Percentiles rank a stretch among this genome's conserved stretches.
phyloP scores from a whole-genome alignment of 2,888 invertebrate species.

The Eupithecia centaureata region DNA sequence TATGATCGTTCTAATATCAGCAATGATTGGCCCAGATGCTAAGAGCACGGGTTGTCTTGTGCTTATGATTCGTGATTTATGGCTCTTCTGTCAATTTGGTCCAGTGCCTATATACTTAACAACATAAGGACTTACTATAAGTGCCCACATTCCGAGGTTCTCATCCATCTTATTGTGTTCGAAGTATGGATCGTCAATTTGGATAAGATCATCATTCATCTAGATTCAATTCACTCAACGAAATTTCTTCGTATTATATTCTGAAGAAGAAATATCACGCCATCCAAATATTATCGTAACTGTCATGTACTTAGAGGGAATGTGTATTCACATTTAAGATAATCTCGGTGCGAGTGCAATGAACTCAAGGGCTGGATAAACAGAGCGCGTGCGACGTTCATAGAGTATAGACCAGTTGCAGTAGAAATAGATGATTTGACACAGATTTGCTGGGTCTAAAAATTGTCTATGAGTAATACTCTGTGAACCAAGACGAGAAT shows the following conservation, averaged over 20 bases:
- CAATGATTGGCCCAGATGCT: conserved; percentile 46
- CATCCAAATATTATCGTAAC: conserved; percentile 62
- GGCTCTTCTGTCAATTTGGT: background rate
- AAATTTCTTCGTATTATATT: background rate
- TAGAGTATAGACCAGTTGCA: conserved; percentile 36
- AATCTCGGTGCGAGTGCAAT: conserved; percentile 60
- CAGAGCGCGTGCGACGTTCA: conserved; percentile 51
- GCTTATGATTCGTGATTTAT: conserved; percentile 25
- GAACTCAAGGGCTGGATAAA: conserved; percentile 63
- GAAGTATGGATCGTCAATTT: background rate
- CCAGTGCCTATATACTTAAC: background rate
- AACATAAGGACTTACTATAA: background rate
- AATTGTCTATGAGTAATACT: conserved; percentile 41
- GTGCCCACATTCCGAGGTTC: background rate
- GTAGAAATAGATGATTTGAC: conserved; percentile 44
- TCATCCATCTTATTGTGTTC: background rate
- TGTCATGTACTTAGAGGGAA: conserved; percentile 55
- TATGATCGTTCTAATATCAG: conserved; percentile 52
- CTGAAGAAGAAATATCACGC: conserved; percentile 22
- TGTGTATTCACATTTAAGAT: conserved; percentile 63
- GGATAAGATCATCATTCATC: background rate
- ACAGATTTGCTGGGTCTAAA: conserved; percentile 42
- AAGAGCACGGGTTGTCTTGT: conserved; percentile 20
- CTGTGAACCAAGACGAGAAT: conserved; percentile 38
- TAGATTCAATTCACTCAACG: background rate